phyloP scores from a whole-genome alignment of 2,113 vertebrate species.

The Ictalurus furcatus region DNA sequence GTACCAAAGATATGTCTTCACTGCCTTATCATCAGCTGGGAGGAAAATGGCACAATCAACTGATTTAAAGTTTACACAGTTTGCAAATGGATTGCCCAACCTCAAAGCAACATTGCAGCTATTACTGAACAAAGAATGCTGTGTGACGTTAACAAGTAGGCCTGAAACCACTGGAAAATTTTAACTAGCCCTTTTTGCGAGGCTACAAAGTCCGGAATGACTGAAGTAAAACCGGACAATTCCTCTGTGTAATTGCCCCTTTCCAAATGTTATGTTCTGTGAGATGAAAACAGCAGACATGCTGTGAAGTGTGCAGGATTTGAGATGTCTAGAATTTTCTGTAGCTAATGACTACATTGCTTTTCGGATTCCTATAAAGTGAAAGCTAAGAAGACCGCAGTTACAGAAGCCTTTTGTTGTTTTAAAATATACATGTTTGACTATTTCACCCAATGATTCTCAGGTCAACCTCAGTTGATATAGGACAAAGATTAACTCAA shows the following conservation, averaged over 20 bases:
- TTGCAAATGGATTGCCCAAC: background rate
- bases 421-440: background rate
- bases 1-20: constrained; percentile 8
- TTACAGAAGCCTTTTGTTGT: background rate
- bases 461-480: background rate
- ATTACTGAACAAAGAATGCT: constrained; percentile 22
- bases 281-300: background rate
- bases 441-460: background rate
- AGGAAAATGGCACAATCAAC: constrained; percentile 20
- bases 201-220: constrained; percentile 13
- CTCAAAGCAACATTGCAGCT: background rate
- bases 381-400: background rate
- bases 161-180: constrained; percentile 17
- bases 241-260: background rate
- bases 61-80: constrained; percentile 7
- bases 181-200: constrained; percentile 2
- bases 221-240: background rate
- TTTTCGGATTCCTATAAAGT: background rate
- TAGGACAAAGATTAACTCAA: no score
- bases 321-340: background rate
- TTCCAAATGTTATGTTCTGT: background rate
- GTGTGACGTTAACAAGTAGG: constrained; percentile 24
- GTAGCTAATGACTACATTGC: background rate
- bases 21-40: constrained; percentile 25
- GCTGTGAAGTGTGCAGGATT: background rate